Conservation (phyloP, 2,797 vertebrate genomes). For the Miichthys miiuy region DNA sequence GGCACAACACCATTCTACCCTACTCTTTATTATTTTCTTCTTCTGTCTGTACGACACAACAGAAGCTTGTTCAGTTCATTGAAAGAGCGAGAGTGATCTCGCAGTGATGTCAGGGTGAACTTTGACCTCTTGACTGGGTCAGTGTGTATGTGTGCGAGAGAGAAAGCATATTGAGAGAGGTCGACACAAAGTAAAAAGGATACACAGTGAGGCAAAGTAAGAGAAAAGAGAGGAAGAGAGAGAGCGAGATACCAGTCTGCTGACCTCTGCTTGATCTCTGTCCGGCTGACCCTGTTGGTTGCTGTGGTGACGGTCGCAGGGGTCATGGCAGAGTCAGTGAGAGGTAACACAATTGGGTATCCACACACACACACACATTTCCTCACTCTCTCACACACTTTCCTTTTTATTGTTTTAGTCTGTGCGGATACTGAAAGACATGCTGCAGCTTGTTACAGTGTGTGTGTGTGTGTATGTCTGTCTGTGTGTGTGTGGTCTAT, state of each 20-base stretch:
- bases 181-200: slow-evolving; percentile 11
- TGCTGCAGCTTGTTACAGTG: slow-evolving; percentile 22
- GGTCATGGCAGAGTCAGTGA: slow-evolving; percentile 35
- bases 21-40: neutral
- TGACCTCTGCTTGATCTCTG: slow-evolving; percentile 50
- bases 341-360: slow-evolving; percentile 12
- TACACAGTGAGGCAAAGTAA: neutral
- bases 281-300: slow-evolving; percentile 48
- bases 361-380: slow-evolving; percentile 26
- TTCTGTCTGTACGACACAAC: neutral
- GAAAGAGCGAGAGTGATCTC: neutral
- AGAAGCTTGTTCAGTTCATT: slow-evolving; percentile 2
- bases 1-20: neutral
- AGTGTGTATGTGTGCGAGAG: neutral
- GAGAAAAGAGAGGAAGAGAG: slow-evolving; percentile 19
- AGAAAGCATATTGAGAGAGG: slow-evolving; percentile 8
- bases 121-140: slow-evolving; percentile 40
- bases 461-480: slow-evolving; percentile 28
- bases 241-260: slow-evolving; percentile 46
- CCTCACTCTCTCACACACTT: slow-evolving; percentile 36
- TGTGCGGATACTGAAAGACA: slow-evolving; percentile 38
- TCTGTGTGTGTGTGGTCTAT: slow-evolving; percentile 52
- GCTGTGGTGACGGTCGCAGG: slow-evolving; percentile 21
- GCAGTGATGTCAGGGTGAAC: slow-evolving; percentile 34
- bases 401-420: slow-evolving; percentile 47